These are phyloP conservation scores for Luscinia luscinia DNA, from an alignment of 2,797 vertebrate species.

Conservation along the genomic window DNA sequence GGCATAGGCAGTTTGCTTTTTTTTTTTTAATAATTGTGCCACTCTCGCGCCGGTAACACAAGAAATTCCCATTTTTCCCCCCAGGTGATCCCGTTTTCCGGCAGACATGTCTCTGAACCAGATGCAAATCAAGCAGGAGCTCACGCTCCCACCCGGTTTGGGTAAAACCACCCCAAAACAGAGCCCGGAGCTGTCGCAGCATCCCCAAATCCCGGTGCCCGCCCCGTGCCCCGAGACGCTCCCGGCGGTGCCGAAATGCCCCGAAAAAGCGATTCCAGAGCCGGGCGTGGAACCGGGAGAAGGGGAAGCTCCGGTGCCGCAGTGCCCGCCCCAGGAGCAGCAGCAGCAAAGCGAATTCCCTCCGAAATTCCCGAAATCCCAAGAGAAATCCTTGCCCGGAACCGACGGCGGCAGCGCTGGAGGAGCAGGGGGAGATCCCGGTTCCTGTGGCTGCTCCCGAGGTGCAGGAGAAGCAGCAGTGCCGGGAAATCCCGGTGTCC, in stretches of 20 bases:
- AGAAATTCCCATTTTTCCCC: not conserved
- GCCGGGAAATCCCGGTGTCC: not conserved
- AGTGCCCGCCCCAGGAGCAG: not conserved
- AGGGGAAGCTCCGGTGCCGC: not conserved
- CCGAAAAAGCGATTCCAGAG: not conserved
- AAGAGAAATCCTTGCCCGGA: not conserved
- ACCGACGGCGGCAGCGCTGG: not conserved
- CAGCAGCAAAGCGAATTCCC: not conserved
- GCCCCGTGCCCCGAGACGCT: not conserved
- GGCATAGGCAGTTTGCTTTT: too few species aligned
- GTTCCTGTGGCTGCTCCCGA: not conserved
- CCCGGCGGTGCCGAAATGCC: not conserved
- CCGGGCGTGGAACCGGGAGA: not conserved
- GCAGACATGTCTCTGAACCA: conserved; percentile 51
- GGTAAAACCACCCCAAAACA: not conserved
- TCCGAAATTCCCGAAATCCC: not conserved
- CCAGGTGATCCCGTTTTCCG: not conserved
- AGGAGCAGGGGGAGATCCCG: not conserved
- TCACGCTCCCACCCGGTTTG: conserved; percentile 22
- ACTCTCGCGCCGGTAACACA: too few species aligned
- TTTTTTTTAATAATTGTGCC: too few species aligned
- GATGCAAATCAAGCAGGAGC: conserved; percentile 52
- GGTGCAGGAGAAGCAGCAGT: not conserved
- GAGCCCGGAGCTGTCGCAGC: not conserved
- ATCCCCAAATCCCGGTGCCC: not conserved